Base-by-base conservation (phyloP, 1,140 invertebrate species). In the Wiebesia pumilae region DNA sequence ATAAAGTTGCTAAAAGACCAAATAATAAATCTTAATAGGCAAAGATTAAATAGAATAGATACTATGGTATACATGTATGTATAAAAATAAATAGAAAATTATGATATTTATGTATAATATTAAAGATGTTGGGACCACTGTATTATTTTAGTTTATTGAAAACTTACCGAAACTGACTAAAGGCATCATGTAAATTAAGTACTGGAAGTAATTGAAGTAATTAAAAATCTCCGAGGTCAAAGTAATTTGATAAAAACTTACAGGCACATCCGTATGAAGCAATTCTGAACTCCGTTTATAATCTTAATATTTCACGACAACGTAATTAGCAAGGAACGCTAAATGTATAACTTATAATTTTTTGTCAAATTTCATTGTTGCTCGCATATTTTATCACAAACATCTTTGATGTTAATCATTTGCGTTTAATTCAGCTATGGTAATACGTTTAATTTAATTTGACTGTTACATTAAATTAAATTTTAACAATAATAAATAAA, bases 101-200 rank as follows among this genome's bases (percentile, higher is more conserved):
- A 7, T 2, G 9, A 27, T 12, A 78, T n/a, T 3, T 51, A 77
- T n/a, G 30, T 67, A 9, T 67, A 33, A 24, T 58, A 43, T 51
- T 81, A 79, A 51, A 81, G 51, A 38, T 54, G 82, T 86, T 86
- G 84, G 84, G 79, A 86, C 84, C 84, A 86, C 67, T 38, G 62
- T 47, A 77, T 7, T 67, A 14, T 21, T 40, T 65, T 80, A 24
- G 54, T 38, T 80, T 62, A 80, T 62, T 38, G 10, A n/a, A 27
- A 65, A 9, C n/a, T 38, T 35, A 65, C 9, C 6, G 9, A 65
- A 65, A 38, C 3, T 40, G 0, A 83, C 43, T 83, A 19, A 30
- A 12, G 27, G 3, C 51, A 19, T 24, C 12, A 21, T 71, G 7
- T 27, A 30, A 47, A 51, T 40, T 43, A 1, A 47, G 19, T 27